Evolutionary conservation across 2,797 vertebrate species (phyloP), one percentile per base, ranked within the genome.

Genomic region (Sebastes vulpes): DNA sequence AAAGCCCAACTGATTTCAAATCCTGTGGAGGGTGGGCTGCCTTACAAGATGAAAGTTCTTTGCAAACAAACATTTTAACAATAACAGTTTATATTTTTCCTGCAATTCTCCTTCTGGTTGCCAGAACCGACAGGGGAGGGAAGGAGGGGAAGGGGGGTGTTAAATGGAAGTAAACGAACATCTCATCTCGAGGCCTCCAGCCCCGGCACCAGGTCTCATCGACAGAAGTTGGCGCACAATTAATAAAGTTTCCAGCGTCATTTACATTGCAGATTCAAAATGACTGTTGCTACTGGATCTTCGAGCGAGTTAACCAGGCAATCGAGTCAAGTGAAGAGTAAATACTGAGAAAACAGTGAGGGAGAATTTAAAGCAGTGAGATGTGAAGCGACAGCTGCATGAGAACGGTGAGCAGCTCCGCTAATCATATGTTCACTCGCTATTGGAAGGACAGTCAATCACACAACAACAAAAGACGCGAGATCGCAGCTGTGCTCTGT

Each of bases 61-160:
- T 92, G 92, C 95, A 96, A 96, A 96, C 95, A 96, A 96, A 96
- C 95, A 96, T 96, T 95, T 96, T 95, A 96, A 95, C 95, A 96
- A 96, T 95, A 96, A 96, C 92, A 95, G 94, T 95, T 96, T 93
- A 95, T 95, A 94, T 95, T 91, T 46, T 94, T 92, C 90, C 86
- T 91, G 87, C 86, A 18, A 84, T 94, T 95, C 90, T 92, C 86
- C 88, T 92, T 93, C 92, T 93, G 91, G 87, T 94, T 87, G 86
- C 89, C 87, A 89, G 88, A 92, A 77, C 77, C 75, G 71, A 93
- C 92, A 91, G 72, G 83, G 90, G 86, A 87, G 80, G 78, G 53
- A 67, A 71, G 65, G 68, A 75, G 70, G 81, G 72, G 77, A 46
- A 42, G 72, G 85, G 72, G 80, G 81, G 84, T 74, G 88, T 92